These are phyloP conservation scores for Excalfactoria chinensis DNA, from an alignment of 2,113 vertebrate genomes.

Conservation along the genomic window DNA sequence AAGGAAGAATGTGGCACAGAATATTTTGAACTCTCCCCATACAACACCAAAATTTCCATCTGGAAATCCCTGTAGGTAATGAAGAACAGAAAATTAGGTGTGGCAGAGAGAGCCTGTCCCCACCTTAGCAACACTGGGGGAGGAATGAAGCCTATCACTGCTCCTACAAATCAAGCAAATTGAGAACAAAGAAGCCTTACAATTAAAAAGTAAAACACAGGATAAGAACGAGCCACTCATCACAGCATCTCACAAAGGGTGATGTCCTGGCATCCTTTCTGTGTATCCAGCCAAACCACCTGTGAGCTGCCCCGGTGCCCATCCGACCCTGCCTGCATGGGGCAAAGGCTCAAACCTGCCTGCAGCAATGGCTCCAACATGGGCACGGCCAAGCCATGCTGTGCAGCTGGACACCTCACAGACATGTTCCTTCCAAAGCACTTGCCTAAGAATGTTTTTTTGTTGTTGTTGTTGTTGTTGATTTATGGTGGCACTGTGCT, in stretches of 20 bases:
- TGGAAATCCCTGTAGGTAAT: not conserved
- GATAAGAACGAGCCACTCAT: not conserved
- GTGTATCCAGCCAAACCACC: not conserved
- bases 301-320: not conserved
- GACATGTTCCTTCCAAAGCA: not conserved
- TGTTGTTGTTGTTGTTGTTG: not conserved
- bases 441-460: not conserved
- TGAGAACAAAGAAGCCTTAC: not conserved
- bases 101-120: not conserved
- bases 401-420: not conserved
- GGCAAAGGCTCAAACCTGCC: accelerated
- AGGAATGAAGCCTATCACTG: not conserved
- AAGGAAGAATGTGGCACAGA: not conserved
- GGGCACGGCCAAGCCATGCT: accelerated
- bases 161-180: not conserved
- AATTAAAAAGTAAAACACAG: not conserved
- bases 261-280: not conserved
- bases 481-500: not conserved
- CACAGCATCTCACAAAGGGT: accelerated
- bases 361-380: not conserved
- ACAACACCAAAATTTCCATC: not conserved
- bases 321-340: not conserved
- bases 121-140: not conserved
- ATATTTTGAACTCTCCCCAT: accelerated
- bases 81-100: not conserved